These are phyloP conservation scores for Dipodomys ordii DNA, from an alignment of 2,113 vertebrate genomes.

Conservation along the genomic window DNA sequence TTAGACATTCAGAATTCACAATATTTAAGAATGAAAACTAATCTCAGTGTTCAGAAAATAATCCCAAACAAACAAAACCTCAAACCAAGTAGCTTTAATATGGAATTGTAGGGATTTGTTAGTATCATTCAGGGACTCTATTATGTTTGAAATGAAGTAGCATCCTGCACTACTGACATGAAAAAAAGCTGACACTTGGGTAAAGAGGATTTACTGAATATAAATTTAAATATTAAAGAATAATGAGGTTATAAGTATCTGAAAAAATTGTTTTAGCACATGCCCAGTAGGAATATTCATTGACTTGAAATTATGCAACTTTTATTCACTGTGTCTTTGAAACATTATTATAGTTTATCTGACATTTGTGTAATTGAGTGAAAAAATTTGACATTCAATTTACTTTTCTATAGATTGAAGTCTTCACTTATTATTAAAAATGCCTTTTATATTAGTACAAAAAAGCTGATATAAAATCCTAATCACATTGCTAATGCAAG, in stretches of 20 bases:
- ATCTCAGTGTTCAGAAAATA: neutral
- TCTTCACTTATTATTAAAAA: slow-evolving; percentile 10
- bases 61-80: neutral
- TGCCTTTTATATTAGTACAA: neutral
- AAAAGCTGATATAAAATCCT: slow-evolving; percentile 6
- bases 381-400: neutral
- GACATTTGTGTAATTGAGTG: slow-evolving; percentile 8
- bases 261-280: slow-evolving; percentile 59
- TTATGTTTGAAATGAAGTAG: slow-evolving; percentile 55
- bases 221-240: slow-evolving; percentile 74
- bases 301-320: slow-evolving; percentile 7
- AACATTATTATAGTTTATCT: slow-evolving; percentile 6
- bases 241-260: slow-evolving; percentile 62
- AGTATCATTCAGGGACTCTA: slow-evolving; percentile 10
- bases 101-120: neutral
- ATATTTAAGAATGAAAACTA: slow-evolving; percentile 22
- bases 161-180: slow-evolving; percentile 6
- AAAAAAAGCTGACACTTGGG: slow-evolving; percentile 41
- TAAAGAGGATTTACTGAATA: slow-evolving; percentile 60
- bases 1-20: neutral
- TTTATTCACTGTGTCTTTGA: neutral
- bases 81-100: slow-evolving; percentile 8
- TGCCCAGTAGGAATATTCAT: slow-evolving; percentile 40
- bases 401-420: slow-evolving; percentile 13
- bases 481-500: neutral